Base-by-base conservation (phyloP, 2,797 vertebrate species). In the Anabas testudineus region DNA sequence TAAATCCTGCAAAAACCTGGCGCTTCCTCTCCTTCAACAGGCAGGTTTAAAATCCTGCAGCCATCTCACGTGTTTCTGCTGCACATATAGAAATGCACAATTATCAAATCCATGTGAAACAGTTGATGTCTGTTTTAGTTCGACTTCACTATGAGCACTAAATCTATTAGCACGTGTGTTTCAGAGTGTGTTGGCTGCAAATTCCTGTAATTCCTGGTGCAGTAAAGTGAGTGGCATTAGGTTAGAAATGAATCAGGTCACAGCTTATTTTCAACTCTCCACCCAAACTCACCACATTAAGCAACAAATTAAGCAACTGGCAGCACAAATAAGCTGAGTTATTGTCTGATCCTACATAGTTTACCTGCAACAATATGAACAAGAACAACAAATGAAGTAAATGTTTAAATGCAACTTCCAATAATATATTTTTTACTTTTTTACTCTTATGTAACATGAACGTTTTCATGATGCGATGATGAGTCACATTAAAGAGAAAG, bases 181-280 rank as follows among this genome's bases (percentile, higher is more conserved):
- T 22, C 13, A 36, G 43, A 36, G 36, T 10, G 26, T 28, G 26
- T 5, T 28, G 26, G 26, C 45, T 43, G 37, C 30, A 72, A 32
- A 72, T 28, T 54, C 58, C n/a, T 64, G 41, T 36, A 30, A 61
- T 74, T 80, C 58, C 39, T 67, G 52, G 46, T 45, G 30, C 41
- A 6, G 6, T 16, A 19, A 12, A 32, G 45, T 12, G 24, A 32
- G 45, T 12, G 24, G 52, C 15, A 53, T 56, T 32, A 43, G 18
- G 1, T 64, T 3, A 43, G 1, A 15, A 68, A 48, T 21, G 7
- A 36, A 21, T 53, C 45, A 32, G 22, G n/a, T 51, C 26, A 12
- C 47, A 21, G 18, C 34, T 53, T 13, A 28, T 55, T 51, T 59
- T 48, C 9, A 54, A 2, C 34, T 32, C 32, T 39, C 2, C 13